phyloP scores from a whole-genome alignment of 2,797 vertebrate species.

The Serranus cabrilla region DNA sequence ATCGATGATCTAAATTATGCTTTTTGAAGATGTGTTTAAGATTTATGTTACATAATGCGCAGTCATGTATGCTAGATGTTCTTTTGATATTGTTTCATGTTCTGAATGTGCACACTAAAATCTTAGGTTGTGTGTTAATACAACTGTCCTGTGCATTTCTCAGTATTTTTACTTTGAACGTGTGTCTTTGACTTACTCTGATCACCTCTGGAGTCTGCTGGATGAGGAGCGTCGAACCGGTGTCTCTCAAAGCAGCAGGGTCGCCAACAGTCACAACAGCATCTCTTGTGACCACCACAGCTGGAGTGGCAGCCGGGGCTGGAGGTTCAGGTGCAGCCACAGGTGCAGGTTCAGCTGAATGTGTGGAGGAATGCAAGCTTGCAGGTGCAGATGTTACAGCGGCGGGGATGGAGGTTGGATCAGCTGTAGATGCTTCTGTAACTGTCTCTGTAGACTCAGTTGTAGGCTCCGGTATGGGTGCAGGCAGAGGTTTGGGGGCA shows the following conservation, averaged over 20 bases:
- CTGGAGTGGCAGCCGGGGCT: slow-evolving; percentile 20
- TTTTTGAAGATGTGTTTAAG: too few species aligned
- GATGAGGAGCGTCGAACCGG: slow-evolving; percentile 89
- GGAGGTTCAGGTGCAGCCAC: slow-evolving; percentile 45
- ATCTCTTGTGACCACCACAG: slow-evolving; percentile 22
- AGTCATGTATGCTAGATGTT: too few species aligned
- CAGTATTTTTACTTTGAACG: not conserved
- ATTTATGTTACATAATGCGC: too few species aligned
- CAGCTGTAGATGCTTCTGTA: slow-evolving; percentile 33
- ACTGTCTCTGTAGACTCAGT: slow-evolving; percentile 40
- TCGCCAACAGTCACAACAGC: slow-evolving; percentile 38
- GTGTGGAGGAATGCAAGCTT: slow-evolving; percentile 34
- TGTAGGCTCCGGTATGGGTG: slow-evolving; percentile 42
- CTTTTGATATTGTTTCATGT: too few species aligned
- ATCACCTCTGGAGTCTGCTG: slow-evolving; percentile 96
- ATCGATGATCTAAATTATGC: too few species aligned
- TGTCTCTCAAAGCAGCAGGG: slow-evolving; percentile 79
- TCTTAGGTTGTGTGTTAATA: not conserved
- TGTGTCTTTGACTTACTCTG: slow-evolving; percentile 88
- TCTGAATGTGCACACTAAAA: not conserved
- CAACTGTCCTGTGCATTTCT: slow-evolving; percentile 1
- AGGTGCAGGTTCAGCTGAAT: slow-evolving; percentile 36
- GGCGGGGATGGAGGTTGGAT: slow-evolving; percentile 18
- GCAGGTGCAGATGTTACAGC: slow-evolving; percentile 14
- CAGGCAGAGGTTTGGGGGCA: slow-evolving; percentile 29